Base-by-base conservation (phyloP, 64 coral and sea anemone genomes). In the Stichodactyla mertensii region DNA sequence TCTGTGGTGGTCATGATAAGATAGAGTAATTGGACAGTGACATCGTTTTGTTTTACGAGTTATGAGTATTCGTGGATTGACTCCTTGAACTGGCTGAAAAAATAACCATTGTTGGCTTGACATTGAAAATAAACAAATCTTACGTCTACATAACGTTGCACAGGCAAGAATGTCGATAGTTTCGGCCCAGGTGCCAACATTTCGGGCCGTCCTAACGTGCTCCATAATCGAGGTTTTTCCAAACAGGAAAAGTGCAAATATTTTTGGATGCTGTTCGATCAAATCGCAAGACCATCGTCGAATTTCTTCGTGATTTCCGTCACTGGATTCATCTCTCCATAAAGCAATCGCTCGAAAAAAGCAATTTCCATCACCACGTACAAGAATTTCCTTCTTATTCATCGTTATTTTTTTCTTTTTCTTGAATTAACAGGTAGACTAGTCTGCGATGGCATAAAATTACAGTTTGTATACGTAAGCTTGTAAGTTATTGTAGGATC, bases 361-460 rank as follows among this genome's bases (percentile, higher is more conserved):
- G 67, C 92, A 87, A 89, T 93, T 93, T 18, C 84, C 88, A 82
- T 89, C 84, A 15, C 88, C 88, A 61, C 78, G 52, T 24, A 93
- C 84, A 62, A 84, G 61, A 70, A 93, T 16, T 55, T 93, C 92
- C 10, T 77, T 88, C 55, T 71, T 86, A 52, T 88, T 88, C 24
- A 28, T 26, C 54, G 24, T 87, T 52, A 20, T 86, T 0, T 70
- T 70, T 70, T 51, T 8, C 4, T 54, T 51, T 51, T 79, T 14
- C 4, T 31, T 31, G 31, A 79, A 79, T 51, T 51, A 79, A 52
- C 77, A 79, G 19, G 20, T 22, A 70, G 19, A 70, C 64, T 7
- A 70, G 16, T n/a, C 16, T 70, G 64, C 18, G 16, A n/a, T 22
- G 64, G 19, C 18, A 70, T 22, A 70, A 57, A 57, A 2, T 57